phyloP scores from a whole-genome alignment of 2,888 invertebrate species.

The Artemia sinica region DNA sequence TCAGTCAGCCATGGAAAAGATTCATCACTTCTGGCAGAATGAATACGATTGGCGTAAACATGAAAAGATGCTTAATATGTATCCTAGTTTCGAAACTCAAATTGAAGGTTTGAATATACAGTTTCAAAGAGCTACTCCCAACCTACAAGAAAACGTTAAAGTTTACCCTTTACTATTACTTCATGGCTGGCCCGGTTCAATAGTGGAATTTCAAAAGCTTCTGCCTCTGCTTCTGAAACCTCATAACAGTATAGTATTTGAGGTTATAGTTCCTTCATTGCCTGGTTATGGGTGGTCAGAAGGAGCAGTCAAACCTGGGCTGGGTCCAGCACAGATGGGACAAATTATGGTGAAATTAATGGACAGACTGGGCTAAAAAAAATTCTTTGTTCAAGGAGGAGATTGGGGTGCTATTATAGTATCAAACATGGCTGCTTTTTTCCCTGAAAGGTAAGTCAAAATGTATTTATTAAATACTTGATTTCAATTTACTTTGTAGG shows the following conservation, averaged over 20 bases:
- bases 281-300: constrained; percentile 41
- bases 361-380: constrained; percentile 45
- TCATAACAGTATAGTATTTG: constrained; percentile 41
- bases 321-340: constrained; percentile 40
- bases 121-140: constrained; percentile 50
- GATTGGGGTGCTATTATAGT: constrained; percentile 61
- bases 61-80: constrained; percentile 50
- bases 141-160: constrained; percentile 30
- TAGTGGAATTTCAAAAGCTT: constrained; percentile 58
- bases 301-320: constrained; percentile 42
- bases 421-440: constrained; percentile 43
- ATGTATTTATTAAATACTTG: too few species aligned
- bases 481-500: too few species aligned
- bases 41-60: constrained; percentile 53
- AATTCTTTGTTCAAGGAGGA: constrained; percentile 55
- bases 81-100: constrained; percentile 53
- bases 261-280: constrained; percentile 40
- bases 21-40: constrained; percentile 56
- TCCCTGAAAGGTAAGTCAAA: constrained; percentile 36
- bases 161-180: constrained; percentile 50
- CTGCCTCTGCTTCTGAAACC: constrained; percentile 46
- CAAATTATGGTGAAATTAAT: constrained; percentile 46
- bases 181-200: constrained; percentile 73
- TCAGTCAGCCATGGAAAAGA: constrained; percentile 43
- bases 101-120: constrained; percentile 60